These are phyloP conservation scores for Peucedramus taeniatus DNA, from an alignment of 2,113 vertebrate species.

Conservation along the genomic window DNA sequence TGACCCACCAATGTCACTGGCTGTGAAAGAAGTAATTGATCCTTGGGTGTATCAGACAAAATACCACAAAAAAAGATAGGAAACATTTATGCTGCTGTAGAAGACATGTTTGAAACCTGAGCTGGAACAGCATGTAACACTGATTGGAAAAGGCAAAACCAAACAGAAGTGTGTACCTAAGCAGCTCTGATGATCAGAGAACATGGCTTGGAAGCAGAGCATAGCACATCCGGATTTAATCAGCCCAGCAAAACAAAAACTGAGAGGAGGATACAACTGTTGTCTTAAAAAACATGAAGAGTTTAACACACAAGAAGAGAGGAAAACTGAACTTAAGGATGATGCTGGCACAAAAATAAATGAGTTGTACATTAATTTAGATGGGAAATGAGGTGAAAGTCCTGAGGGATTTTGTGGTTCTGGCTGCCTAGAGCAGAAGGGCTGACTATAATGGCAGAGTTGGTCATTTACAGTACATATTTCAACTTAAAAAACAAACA, in stretches of 20 bases:
- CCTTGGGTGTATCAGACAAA: neutral
- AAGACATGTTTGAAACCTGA: neutral
- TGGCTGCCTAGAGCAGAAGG: neutral
- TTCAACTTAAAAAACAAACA: neutral
- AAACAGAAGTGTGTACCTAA: neutral
- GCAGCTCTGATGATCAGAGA: neutral
- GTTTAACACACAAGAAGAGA: neutral
- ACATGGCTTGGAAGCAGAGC: neutral
- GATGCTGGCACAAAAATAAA: neutral
- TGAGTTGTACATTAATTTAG: neutral
- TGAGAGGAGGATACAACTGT: neutral
- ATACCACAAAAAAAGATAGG: neutral
- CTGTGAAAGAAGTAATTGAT: constrained; percentile 21
- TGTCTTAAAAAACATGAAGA: neutral
- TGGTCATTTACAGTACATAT: neutral
- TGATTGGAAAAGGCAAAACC: neutral
- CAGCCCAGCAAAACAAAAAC: neutral
- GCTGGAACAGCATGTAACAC: neutral
- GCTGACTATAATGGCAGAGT: neutral
- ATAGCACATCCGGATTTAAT: neutral
- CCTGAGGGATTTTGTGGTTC: neutral
- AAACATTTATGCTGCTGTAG: neutral
- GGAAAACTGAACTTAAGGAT: neutral
- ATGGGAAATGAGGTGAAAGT: neutral
- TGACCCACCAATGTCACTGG: neutral